These are phyloP conservation scores for Brachionichthys hirsutus DNA, from an alignment of 2,113 vertebrate genomes.

Conservation along the genomic window DNA sequence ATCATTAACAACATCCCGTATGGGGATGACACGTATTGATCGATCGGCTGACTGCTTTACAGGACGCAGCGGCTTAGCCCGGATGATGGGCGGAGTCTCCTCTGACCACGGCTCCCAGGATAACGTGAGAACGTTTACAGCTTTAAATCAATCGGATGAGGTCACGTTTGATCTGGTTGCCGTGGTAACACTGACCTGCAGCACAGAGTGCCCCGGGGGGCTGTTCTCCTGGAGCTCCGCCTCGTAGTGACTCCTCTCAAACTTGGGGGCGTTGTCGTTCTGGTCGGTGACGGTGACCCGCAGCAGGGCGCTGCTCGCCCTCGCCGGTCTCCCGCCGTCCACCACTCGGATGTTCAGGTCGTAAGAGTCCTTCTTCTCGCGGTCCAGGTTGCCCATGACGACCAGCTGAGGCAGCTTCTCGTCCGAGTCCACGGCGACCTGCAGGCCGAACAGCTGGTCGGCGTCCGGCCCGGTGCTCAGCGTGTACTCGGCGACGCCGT, in stretches of 20 bases:
- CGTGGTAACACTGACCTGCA: constrained; percentile 90
- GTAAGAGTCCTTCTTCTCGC: constrained; percentile 93
- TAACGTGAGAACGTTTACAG: too few species aligned
- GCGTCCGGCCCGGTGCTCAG: constrained; percentile 83
- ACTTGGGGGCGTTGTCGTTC: constrained; percentile 94
- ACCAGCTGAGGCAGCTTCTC: constrained; percentile 95
- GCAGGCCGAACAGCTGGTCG: constrained; percentile 89
- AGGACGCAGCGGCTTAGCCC: too few species aligned
- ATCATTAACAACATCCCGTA: background rate
- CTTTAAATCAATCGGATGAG: too few species aligned
- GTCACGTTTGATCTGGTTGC: background rate
- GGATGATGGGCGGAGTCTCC: too few species aligned
- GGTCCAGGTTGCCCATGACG: constrained; percentile 91
- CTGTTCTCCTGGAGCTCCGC: constrained; percentile 92
- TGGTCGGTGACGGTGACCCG: constrained; percentile 92
- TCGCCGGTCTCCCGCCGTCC: constrained; percentile 86
- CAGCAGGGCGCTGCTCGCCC: constrained; percentile 90
- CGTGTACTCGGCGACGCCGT: constrained; percentile 90
- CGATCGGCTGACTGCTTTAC: too few species aligned
- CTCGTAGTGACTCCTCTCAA: constrained; percentile 88
- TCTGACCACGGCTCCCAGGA: too few species aligned
- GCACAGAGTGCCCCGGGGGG: constrained; percentile 88
- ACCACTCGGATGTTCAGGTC: constrained; percentile 94
- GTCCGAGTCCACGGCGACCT: constrained; percentile 88
- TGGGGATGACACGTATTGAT: too few species aligned